phyloP scores from a whole-genome alignment of 2,797 vertebrate genomes.

The Allobates femoralis region DNA sequence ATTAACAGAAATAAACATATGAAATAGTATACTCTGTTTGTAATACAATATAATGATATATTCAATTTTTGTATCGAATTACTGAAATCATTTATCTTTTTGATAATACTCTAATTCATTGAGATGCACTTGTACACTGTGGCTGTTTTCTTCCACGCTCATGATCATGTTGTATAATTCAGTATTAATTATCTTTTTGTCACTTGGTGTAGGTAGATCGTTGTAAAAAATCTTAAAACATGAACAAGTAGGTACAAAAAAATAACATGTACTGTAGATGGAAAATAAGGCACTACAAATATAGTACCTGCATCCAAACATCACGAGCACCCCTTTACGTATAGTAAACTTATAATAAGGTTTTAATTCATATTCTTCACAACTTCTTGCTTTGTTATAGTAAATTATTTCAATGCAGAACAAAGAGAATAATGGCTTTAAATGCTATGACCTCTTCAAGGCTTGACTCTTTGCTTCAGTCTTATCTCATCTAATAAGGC shows the following conservation, averaged over 20 bases:
- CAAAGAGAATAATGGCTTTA: conserved; percentile 16
- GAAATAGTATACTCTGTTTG: no score
- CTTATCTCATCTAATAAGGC: conserved; percentile 47
- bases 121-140: no score
- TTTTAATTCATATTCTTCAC: neutral
- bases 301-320: neutral
- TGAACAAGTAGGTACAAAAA: neutral
- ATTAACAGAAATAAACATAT: no score
- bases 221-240: neutral
- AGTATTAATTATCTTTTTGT: no score
- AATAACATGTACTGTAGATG: neutral
- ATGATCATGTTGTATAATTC: no score
- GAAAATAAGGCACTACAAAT: neutral
- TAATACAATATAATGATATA: no score
- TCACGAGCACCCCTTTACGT: neutral
- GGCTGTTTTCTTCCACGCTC: no score
- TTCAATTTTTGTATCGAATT: no score
- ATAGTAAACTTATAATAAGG: neutral
- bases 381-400: neutral
- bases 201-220: no score
- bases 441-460: conserved; percentile 28
- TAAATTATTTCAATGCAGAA: conserved; percentile 11
- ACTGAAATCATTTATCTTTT: no score
- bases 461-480: conserved; percentile 41
- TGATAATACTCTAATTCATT: no score